Conservation (phyloP, 2,888 invertebrate species). For the Plusia festucae region DNA sequence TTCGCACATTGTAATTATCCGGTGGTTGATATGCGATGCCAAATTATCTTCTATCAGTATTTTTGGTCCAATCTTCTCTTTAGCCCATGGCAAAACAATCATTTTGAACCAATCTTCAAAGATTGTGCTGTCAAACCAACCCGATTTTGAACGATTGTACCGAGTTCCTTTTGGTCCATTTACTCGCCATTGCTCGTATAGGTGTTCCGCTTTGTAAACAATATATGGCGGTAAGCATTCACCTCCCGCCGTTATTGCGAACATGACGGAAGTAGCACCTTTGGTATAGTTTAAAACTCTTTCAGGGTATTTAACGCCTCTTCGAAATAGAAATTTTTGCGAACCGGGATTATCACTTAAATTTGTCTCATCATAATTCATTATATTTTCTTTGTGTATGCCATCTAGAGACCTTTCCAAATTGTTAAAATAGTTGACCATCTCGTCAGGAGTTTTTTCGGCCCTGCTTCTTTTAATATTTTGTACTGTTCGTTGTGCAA, state of each 20-base stretch:
- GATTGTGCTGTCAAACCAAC: constrained; percentile 48
- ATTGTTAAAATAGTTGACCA: constrained; percentile 14
- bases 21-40: constrained; percentile 46
- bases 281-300: not conserved
- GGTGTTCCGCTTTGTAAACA: constrained; percentile 41
- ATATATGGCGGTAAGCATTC: constrained; percentile 40
- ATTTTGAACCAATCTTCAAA: constrained; percentile 51
- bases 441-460: constrained; percentile 26
- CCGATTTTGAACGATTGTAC: constrained; percentile 48
- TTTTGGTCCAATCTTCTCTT: constrained; percentile 54
- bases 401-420: constrained; percentile 13
- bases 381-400: constrained; percentile 22
- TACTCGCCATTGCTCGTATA: constrained; percentile 33
- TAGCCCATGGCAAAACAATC: constrained; percentile 44
- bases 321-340: constrained; percentile 36
- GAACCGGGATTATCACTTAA: constrained; percentile 41
- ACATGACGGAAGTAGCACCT: constrained; percentile 37
- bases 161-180: constrained; percentile 38
- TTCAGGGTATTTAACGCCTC: too few relatives aligned
- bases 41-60: constrained; percentile 39
- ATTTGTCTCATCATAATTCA: constrained; percentile 38
- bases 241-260: constrained; percentile 40
- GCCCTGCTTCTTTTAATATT: constrained; percentile 29
- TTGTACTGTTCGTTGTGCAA: too few relatives aligned
- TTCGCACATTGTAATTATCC: constrained; percentile 56